Base-by-base conservation (phyloP, 2,888 invertebrate species). In the Agrenia bidenticulata region DNA sequence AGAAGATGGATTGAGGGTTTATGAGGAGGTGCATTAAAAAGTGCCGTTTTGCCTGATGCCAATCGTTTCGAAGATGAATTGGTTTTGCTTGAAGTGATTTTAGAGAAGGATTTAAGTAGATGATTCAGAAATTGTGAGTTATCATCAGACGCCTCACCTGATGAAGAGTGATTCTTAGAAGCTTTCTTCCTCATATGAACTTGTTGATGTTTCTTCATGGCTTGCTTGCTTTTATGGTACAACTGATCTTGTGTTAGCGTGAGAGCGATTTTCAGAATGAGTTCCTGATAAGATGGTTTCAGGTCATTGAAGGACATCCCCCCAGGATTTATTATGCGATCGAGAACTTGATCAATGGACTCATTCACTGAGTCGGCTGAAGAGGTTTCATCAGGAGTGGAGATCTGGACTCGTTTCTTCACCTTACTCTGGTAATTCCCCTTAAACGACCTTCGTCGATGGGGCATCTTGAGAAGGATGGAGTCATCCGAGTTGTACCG, bases 211-310 rank as follows among this genome's bases (percentile, higher is more conserved):
- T 90, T 85, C 67, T 89, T 85, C 92, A 94, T 93, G 69, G 93
- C 93, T 67, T 88, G 88, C 80, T 93, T 93, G 71, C 92, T 92
- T 77, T 92, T 86, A 78, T 92, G 90, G 78, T 92, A 94, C 69
- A 94, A 84, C 81, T 94, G 93, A 78, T 94, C 93, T 81, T 92
- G 92, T n/a, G 92, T 93, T 66, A 94, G 81, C 0, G 93, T 93
- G 0, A 93, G 87, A 1, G 93, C 91, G 70, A 94, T 81, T 81
- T 93, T 93, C 41, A 93, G 81, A 55, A 94, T 82, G 78, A 94
- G 91, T 81, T 93, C 93, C 80, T 93, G 92, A 79, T 94, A 93
- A 70, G 93, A 89, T 50, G 93, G 93, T 80, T 92, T 92, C 67
- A 94, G 83, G 78, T 93, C 92, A 81, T 93, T 93, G 80, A 92